Conservation (phyloP, 2,113 vertebrate species). For the Odocoileus hemionus region DNA sequence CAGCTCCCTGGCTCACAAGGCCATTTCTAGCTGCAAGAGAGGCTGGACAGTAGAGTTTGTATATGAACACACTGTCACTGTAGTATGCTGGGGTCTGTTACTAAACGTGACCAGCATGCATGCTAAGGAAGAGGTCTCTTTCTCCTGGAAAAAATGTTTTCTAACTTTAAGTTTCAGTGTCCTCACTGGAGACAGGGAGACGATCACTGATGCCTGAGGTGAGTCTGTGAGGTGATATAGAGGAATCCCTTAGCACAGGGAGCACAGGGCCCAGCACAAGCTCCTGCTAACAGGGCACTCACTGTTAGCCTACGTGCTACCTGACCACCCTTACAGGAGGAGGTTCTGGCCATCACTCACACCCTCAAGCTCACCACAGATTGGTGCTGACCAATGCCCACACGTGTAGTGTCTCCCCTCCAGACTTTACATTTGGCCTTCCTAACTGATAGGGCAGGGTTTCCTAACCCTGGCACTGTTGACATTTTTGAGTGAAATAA, state of each 20-base stretch:
- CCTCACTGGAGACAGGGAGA: background rate
- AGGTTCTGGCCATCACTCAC: background rate
- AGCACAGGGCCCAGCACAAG: background rate
- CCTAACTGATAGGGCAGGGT: background rate
- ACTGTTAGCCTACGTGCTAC: fast-evolving
- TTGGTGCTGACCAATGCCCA: background rate
- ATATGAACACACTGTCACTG: background rate
- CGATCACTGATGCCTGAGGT: fast-evolving
- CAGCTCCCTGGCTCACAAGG: background rate
- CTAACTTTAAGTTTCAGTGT: background rate
- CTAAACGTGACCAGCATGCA: background rate
- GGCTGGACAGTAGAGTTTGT: background rate
- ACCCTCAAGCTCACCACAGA: background rate
- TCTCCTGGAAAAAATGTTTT: background rate
- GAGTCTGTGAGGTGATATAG: background rate
- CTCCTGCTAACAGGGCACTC: background rate
- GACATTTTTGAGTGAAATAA: background rate
- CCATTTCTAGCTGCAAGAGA: background rate
- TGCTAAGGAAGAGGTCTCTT: background rate
- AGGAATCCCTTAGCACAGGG: background rate
- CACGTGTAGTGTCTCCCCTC: background rate
- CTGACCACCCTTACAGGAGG: fast-evolving
- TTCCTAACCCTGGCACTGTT: background rate
- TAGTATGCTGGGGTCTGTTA: fast-evolving
- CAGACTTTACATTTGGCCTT: background rate